These are phyloP conservation scores for Mormoops blainvillei DNA, from an alignment of 2,113 vertebrate species.

Conservation along the genomic window DNA sequence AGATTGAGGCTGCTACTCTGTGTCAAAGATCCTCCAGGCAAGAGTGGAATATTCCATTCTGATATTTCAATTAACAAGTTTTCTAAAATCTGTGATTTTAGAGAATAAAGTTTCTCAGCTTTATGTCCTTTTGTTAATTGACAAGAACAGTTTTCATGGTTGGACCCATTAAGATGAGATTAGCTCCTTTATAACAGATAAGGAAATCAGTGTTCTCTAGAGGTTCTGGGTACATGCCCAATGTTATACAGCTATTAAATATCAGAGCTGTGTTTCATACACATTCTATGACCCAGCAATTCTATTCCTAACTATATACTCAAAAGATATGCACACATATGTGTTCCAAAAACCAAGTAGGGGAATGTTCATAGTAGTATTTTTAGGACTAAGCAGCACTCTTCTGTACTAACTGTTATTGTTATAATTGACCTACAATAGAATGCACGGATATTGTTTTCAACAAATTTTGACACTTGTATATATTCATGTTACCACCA, in stretches of 20 bases:
- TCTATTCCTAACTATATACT: neutral
- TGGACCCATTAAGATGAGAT: neutral
- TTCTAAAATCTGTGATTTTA: slow-evolving; percentile 24
- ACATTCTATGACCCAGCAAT: neutral
- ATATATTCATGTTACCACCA: neutral
- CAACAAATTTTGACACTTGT: neutral
- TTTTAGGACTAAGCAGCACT: neutral
- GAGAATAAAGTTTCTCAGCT: slow-evolving; percentile 5
- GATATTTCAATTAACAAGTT: neutral
- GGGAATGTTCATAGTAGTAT: neutral
- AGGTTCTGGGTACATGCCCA: neutral
- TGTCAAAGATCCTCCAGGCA: slow-evolving; percentile 8
- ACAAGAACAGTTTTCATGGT: neutral
- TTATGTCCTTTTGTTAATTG: neutral
- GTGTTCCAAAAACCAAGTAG: neutral
- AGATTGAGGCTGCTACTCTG: slow-evolving; percentile 37
- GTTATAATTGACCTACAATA: neutral
- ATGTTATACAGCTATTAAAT: neutral
- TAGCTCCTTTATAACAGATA: slow-evolving; percentile 23
- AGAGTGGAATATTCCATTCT: neutral
- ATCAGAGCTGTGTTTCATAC: neutral
- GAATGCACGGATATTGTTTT: neutral
- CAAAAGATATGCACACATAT: neutral
- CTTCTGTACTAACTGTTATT: neutral
- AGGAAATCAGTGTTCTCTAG: neutral